Evolutionary conservation across 2,888 invertebrate genomes (phyloP).

Genomic region (Harmothoe impar): DNA sequence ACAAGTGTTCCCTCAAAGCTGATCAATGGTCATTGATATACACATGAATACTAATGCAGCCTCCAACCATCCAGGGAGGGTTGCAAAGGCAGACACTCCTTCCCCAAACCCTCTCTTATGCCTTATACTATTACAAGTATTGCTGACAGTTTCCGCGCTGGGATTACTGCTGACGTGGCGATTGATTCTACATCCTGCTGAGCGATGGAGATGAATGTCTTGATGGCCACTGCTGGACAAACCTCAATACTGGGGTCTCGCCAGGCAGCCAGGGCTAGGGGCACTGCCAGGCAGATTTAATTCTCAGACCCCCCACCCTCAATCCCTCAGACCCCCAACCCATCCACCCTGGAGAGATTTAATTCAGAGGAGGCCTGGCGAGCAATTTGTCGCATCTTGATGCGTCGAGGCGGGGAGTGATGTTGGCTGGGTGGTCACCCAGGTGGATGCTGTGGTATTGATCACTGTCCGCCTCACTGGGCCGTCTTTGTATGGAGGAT

Average conservation of each 20-base stretch:
- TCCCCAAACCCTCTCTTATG: not conserved
- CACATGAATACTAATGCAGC: constrained; percentile 19
- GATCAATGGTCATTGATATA: constrained; percentile 48
- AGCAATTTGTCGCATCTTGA: constrained; percentile 6
- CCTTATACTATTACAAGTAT: not conserved
- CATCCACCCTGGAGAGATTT: not conserved
- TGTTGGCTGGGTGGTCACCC: not conserved
- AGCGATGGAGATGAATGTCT: constrained; percentile 41
- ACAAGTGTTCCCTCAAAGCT: not conserved
- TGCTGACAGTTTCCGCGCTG: not conserved
- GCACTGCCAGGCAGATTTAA: constrained; percentile 10
- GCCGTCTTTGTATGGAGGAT: not conserved
- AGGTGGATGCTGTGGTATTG: not conserved
- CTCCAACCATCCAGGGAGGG: not conserved
- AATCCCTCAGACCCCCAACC: not conserved
- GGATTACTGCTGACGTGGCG: not conserved
- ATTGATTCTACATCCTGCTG: not conserved
- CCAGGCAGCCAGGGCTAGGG: not conserved
- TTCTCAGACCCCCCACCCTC: not conserved
- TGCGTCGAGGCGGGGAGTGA: not conserved
- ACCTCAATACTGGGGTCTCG: not conserved
- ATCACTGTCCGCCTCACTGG: not conserved
- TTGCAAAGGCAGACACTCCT: not conserved
- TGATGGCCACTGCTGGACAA: not conserved
- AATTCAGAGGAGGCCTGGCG: constrained; percentile 31